phyloP scores from a whole-genome alignment of 92 coral and sea anemone species.

The Bergia puertoricense region DNA sequence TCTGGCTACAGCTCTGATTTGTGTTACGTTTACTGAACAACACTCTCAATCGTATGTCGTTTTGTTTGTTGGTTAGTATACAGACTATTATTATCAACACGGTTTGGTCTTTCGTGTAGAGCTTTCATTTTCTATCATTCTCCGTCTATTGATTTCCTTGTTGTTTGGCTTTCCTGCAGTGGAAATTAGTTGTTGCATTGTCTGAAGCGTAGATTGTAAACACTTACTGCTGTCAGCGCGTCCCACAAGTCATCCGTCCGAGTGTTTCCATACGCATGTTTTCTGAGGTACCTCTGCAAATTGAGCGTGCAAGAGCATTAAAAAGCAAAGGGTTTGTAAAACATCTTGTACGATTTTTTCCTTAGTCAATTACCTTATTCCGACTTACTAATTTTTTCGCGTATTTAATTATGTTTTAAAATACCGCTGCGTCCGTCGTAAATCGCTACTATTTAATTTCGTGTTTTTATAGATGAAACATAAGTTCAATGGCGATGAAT shows the following conservation, averaged over 20 bases:
- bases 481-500: too few species aligned
- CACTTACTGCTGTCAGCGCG: conserved; percentile 72
- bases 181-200: neutral
- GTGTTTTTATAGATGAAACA: too few species aligned
- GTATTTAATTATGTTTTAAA: too few species aligned
- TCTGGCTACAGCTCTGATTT: too few species aligned
- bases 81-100: too few species aligned
- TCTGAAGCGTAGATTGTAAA: too few species aligned
- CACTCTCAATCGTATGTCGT: neutral
- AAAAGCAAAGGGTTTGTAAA: neutral
- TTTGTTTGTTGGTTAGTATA: neutral
- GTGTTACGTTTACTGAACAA: neutral
- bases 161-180: neutral
- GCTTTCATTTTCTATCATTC: neutral
- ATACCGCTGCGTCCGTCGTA: too few species aligned
- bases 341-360: too few species aligned
- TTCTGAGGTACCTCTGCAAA: conserved; percentile 71
- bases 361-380: too few species aligned
- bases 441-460: too few species aligned
- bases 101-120: neutral
- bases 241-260: conserved; percentile 88
- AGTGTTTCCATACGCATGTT: conserved; percentile 77
- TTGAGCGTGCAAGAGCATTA: neutral
- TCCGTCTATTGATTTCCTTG: neutral
- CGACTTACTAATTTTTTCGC: too few species aligned